Evolutionary conservation across 1,140 invertebrate species (phyloP).

Genomic region (Ostrea denselamellosa): DNA sequence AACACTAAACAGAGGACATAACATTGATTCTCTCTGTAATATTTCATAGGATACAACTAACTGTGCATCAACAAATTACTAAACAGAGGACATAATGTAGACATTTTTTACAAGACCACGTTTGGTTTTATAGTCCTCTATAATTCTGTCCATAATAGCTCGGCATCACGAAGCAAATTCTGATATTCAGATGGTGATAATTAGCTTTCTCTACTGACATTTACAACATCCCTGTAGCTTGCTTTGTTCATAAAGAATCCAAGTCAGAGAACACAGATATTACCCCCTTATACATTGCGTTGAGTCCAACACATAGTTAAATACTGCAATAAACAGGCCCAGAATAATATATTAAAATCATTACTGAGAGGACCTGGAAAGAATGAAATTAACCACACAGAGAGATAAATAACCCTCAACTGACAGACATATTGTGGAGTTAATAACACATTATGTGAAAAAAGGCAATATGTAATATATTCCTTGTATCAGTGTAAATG

Average conservation of each 20-base stretch:
- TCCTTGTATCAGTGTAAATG: not conserved
- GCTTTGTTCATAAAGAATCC: not conserved
- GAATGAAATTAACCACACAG: not conserved
- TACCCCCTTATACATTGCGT: not conserved
- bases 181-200: too few species aligned
- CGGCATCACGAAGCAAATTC: too few species aligned
- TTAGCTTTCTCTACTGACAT: not conserved
- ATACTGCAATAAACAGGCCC: not conserved
- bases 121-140: too few species aligned
- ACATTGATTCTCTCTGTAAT: too few species aligned
- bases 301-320: not conserved
- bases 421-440: not conserved
- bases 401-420: not conserved
- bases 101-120: too few species aligned
- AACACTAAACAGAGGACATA: too few species aligned
- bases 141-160: too few species aligned
- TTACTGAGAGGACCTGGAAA: not conserved
- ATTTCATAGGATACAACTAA: too few species aligned
- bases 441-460: not conserved
- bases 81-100: too few species aligned
- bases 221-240: not conserved
- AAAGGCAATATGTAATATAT: not conserved
- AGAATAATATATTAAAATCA: not conserved
- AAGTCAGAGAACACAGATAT: not conserved
- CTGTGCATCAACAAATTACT: too few species aligned